phyloP scores from a whole-genome alignment of 2,113 vertebrate genomes.

The Pseudorectes ferrugineus region DNA sequence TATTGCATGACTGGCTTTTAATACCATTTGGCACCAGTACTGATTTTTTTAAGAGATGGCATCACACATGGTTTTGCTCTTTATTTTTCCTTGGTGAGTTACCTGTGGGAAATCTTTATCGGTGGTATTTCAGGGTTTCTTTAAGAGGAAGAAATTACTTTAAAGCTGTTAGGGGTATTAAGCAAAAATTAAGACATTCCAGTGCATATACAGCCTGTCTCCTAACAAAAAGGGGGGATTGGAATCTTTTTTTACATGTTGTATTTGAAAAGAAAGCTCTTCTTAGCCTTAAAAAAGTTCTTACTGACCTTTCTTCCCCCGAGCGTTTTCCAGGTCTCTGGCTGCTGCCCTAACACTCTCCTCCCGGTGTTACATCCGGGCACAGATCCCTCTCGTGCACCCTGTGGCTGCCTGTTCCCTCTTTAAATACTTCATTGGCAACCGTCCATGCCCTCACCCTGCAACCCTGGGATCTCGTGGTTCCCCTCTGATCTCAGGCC shows the following conservation, averaged over 20 bases:
- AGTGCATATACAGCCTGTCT: neutral
- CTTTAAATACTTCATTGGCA: neutral
- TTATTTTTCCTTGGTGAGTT: neutral
- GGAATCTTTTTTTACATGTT: neutral
- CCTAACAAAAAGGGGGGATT: fast-evolving
- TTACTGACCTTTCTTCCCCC: neutral
- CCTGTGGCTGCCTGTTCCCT: neutral
- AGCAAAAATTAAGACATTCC: neutral
- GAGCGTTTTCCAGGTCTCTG: neutral
- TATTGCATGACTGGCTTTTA: neutral
- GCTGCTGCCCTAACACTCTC: neutral
- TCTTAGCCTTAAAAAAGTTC: neutral
- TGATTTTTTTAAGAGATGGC: neutral
- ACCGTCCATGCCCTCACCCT: fast-evolving
- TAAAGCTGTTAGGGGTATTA: neutral
- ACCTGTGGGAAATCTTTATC: neutral
- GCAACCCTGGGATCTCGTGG: neutral
- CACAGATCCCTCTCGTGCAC: neutral
- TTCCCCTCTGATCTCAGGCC: neutral
- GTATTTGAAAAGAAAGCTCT: neutral
- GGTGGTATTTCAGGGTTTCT: neutral
- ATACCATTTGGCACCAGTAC: neutral
- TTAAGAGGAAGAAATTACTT: neutral
- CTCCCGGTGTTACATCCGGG: fast-evolving
- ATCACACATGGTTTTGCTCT: fast-evolving